These are phyloP conservation scores for Ptychobarbus kaznakovi DNA, from an alignment of 2,797 vertebrate species.

Conservation along the genomic window DNA sequence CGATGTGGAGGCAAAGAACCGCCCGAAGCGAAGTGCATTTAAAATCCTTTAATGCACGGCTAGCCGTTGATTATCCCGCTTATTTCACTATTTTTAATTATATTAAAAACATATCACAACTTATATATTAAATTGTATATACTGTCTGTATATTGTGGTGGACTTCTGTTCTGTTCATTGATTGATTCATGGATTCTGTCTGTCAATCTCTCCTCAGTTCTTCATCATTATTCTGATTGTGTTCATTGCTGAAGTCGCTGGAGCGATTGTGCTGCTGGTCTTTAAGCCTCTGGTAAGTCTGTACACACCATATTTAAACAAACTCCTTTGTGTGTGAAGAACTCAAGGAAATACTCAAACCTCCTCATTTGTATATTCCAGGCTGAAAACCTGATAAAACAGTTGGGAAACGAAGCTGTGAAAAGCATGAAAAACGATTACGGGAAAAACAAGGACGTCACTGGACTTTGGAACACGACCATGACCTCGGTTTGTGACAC, in stretches of 20 bases:
- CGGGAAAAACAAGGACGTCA: conserved; percentile 70
- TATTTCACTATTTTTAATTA: too few relatives aligned
- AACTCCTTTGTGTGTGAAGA: neutral
- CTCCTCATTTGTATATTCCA: conserved; percentile 59
- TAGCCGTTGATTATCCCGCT: too few relatives aligned
- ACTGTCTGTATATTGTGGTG: neutral
- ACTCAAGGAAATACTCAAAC: neutral
- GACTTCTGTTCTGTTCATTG: neutral
- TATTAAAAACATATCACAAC: too few relatives aligned
- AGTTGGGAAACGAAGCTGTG: conserved; percentile 67
- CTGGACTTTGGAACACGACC: conserved; percentile 77
- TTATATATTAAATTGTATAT: too few relatives aligned
- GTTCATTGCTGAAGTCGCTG: conserved; percentile 82
- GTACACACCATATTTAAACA: neutral
- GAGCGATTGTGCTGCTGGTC: conserved; percentile 80
- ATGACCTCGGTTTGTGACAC: conserved; percentile 75
- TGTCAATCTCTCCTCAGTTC: conserved; percentile 71
- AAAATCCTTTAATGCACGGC: too few relatives aligned
- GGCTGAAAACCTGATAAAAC: conserved; percentile 70
- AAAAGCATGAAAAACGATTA: conserved; percentile 71
- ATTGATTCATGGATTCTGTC: neutral
- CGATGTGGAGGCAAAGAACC: too few relatives aligned
- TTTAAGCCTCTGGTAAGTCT: conserved; percentile 80
- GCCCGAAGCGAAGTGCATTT: too few relatives aligned
- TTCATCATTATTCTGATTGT: conserved; percentile 81